Percentiles rank a stretch among this genome's conserved stretches.
Conservation (phyloP, 2,113 vertebrate genomes). For the Epinephelus moara region DNA sequence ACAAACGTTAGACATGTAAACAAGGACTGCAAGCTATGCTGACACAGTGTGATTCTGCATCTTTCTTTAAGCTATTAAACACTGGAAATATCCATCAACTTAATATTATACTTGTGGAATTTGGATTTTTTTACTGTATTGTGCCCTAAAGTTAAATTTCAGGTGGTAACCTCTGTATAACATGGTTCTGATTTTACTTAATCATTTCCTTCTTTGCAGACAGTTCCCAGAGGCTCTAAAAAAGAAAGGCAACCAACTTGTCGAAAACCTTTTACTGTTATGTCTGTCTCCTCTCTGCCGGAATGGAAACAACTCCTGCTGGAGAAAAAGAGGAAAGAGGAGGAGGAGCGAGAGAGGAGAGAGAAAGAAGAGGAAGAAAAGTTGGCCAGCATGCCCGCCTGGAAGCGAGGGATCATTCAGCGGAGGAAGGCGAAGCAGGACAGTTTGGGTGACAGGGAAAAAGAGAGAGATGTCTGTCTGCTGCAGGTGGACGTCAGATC, state of each 20-base stretch:
- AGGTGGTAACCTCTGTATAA: neutral
- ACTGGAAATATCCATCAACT: neutral
- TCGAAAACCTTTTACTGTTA: conserved; percentile 56
- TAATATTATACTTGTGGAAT: neutral
- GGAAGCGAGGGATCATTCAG: conserved; percentile 92
- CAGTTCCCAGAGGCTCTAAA: conserved; percentile 20
- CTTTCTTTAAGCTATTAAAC: neutral
- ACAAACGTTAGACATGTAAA: neutral
- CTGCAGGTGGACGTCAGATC: conserved; percentile 59
- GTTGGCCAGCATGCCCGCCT: conserved; percentile 90
- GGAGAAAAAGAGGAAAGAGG: conserved; percentile 88
- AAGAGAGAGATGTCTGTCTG: conserved; percentile 55
- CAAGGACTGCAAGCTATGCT: neutral
- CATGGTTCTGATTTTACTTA: neutral
- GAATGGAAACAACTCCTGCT: conserved; percentile 92
- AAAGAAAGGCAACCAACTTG: neutral
- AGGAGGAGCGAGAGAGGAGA: conserved; percentile 85
- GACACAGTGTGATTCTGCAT: neutral
- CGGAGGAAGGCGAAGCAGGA: conserved; percentile 87
- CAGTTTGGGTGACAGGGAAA: conserved; percentile 69
- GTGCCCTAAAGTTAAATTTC: neutral
- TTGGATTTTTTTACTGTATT: neutral
- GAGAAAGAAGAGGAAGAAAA: conserved; percentile 88
- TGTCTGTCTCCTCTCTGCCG: conserved; percentile 87
- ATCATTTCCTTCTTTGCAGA: conserved; percentile 31